Evolutionary conservation across 2,797 vertebrate genomes (phyloP).

Genomic region (Galaxias olidus): DNA sequence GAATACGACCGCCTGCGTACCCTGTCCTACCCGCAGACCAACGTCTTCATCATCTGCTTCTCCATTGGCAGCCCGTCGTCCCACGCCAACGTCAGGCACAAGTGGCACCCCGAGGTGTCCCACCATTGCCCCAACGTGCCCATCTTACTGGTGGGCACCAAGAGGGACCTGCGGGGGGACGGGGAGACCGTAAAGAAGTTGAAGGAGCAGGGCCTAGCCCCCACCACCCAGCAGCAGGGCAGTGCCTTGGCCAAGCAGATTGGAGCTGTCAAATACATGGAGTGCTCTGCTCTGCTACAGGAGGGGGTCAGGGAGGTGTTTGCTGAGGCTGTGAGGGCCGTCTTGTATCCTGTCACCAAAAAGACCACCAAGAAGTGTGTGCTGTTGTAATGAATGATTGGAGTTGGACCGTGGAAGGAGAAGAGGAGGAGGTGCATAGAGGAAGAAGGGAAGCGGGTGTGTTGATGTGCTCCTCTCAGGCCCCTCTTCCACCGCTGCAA

Average conservation of each 20-base stretch:
- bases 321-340: conserved; percentile 87
- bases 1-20: conserved; percentile 91
- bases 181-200: conserved; percentile 90
- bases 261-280: conserved; percentile 91
- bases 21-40: conserved; percentile 91
- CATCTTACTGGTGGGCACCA: conserved; percentile 90
- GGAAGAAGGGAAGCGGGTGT: conserved; percentile 46
- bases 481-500: not conserved
- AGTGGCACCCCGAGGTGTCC: conserved; percentile 93
- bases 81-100: conserved; percentile 90
- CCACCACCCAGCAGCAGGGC: conserved; percentile 89
- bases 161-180: conserved; percentile 88
- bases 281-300: conserved; percentile 90
- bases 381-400: conserved; percentile 79
- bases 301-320: conserved; percentile 91
- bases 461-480: not conserved
- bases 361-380: conserved; percentile 90
- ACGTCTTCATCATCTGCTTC: conserved; percentile 94
- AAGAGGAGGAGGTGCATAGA: conserved; percentile 48
- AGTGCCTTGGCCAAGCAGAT: conserved; percentile 89
- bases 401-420: conserved; percentile 57
- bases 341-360: conserved; percentile 89
- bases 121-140: conserved; percentile 93
- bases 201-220: conserved; percentile 89
- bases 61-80: conserved; percentile 92